Percentiles rank a stretch among this genome's conserved stretches.
phyloP scores from a whole-genome alignment of 2,797 vertebrate species.

The Prionace glauca region DNA sequence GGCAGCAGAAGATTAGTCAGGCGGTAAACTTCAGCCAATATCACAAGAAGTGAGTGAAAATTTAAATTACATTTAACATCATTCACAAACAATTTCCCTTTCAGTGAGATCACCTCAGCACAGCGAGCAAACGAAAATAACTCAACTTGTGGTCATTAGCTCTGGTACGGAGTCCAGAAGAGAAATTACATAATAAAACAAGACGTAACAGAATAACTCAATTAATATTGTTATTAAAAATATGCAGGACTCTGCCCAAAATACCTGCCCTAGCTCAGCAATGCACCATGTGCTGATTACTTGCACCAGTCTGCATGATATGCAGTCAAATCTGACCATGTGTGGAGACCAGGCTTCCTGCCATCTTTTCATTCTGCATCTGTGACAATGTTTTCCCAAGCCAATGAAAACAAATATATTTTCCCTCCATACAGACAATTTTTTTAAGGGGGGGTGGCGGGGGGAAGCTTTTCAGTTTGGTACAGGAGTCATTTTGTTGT shows the following conservation, averaged over 20 bases:
- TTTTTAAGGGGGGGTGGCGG: no score
- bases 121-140: background rate
- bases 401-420: background rate
- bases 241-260: background rate
- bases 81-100: background rate
- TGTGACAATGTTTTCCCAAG: background rate
- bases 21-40: background rate
- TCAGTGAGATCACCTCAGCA: background rate
- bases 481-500: background rate
- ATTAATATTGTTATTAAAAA: background rate
- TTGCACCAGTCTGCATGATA: background rate
- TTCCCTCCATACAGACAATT: no score
- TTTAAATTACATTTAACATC: background rate
- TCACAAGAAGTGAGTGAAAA: background rate
- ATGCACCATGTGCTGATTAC: background rate
- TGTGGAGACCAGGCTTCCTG: background rate
- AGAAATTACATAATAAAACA: background rate
- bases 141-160: background rate
- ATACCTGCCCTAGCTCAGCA: background rate
- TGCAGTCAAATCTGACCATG: background rate
- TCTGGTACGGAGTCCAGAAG: background rate
- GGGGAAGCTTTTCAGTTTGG: background rate
- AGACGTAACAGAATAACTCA: no score
- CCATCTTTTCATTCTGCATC: background rate
- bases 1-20: background rate